Percentiles rank a stretch among this genome's conserved stretches.
Conservation (phyloP, 2,888 invertebrate species). For the Drosophila yooni region DNA sequence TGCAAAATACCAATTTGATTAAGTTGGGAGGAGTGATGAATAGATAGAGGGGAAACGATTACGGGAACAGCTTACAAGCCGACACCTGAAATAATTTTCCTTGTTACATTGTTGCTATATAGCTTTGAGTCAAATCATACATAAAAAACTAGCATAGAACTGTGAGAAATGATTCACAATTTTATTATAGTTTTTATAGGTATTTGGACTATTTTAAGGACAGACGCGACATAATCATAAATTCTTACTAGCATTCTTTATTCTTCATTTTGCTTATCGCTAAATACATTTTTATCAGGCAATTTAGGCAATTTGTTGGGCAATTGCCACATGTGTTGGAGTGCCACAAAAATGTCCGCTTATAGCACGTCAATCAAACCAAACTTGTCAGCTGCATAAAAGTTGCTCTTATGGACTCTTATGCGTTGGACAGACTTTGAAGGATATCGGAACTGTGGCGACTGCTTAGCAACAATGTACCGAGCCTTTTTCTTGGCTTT, state of each 20-base stretch:
- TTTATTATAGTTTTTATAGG: background rate
- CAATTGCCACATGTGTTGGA: constrained; percentile 15
- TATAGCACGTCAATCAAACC: constrained; percentile 35
- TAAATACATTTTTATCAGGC: constrained; percentile 39
- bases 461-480: constrained; percentile 65
- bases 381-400: constrained; percentile 69
- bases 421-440: constrained; percentile 11
- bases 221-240: background rate
- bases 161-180: background rate
- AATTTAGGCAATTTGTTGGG: constrained; percentile 35
- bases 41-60: background rate
- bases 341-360: constrained; percentile 18
- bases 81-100: background rate
- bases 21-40: background rate
- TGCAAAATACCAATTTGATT: background rate
- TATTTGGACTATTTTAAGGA: background rate
- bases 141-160: background rate
- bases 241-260: background rate
- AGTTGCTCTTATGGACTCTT: constrained; percentile 27
- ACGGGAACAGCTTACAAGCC: background rate
- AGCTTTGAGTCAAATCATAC: background rate
- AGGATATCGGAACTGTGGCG: constrained; percentile 1
- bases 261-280: constrained; percentile 19
- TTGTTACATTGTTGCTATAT: background rate
- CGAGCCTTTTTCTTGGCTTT: constrained; percentile 18